Conservation (phyloP, 2,888 invertebrate genomes). For the Galeopsomyia nigrocyanea region DNA sequence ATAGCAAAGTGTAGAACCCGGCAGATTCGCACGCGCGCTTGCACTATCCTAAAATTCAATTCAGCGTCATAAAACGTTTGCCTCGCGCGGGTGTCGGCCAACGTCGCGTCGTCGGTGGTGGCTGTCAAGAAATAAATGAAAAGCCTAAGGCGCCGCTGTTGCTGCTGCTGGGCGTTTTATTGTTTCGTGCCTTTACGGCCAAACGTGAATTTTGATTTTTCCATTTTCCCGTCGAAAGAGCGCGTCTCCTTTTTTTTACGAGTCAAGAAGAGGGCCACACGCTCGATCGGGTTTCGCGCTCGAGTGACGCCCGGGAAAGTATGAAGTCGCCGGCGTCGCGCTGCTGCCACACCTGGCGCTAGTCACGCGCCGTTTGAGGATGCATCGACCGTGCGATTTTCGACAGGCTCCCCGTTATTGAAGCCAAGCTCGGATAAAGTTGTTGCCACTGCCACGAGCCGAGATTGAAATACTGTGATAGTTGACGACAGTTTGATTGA, state of each 20-base stretch:
- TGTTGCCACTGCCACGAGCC: too few relatives aligned
- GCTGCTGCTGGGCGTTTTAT: too few relatives aligned
- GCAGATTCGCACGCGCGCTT: neutral
- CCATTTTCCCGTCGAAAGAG: conserved; percentile 23
- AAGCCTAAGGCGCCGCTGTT: conserved; percentile 1
- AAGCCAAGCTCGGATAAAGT: too few relatives aligned
- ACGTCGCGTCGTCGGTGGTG: too few relatives aligned
- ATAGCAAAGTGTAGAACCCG: neutral
- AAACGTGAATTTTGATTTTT: conserved; percentile 46
- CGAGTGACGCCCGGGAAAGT: conserved; percentile 8
- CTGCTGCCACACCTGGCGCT: neutral
- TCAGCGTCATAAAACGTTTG: conserved; percentile 26
- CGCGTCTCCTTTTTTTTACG: conserved; percentile 27
- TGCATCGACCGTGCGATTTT: conserved; percentile 35
- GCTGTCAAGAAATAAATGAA: conserved; percentile 35
- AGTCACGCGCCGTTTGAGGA: conserved; percentile 42
- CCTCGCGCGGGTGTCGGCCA: neutral
- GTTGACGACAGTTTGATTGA: neutral
- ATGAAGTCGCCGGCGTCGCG: conserved; percentile 6
- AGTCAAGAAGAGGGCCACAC: neutral
- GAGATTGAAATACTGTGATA: too few relatives aligned
- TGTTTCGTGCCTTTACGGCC: too few relatives aligned
- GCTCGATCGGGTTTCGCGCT: conserved; percentile 37
- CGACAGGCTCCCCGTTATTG: neutral
- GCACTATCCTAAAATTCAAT: conserved; percentile 35